Evolutionary conservation across 2,113 vertebrate genomes (phyloP), one percentile per base, ranked within the genome.

Genomic region (Nymphicus hollandicus): DNA sequence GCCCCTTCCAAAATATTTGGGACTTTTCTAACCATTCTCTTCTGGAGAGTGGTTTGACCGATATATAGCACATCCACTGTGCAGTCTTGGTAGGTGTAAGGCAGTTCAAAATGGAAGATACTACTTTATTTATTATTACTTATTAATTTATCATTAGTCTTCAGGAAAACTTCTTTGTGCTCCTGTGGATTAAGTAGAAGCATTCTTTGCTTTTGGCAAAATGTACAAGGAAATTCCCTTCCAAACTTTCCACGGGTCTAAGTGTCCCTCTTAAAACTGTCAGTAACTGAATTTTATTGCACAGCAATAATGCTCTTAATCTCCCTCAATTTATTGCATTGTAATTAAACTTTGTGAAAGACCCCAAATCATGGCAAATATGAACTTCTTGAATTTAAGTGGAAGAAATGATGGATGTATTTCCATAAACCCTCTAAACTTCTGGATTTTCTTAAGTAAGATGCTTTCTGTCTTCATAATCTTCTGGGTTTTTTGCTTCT

Each of bases 241-340:
- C 72, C 52, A 88, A 56, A 64, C 44, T 72, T 91, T 84, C 80
- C 69, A 47, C 55, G 56, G 49, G 64, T 81, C 53, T 74, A 84
- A 78, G 56, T 61, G 74, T 47, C 22, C 19, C 47, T 78, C 88
- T 93, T 95, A 61, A 91, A 95, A 46, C 63, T 79, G 72, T 72
- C 80, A 69, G 56, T 37, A 71, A 65, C 1, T 80, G 11, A 37
- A 61, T 83, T 91, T 93, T 95, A 88, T 83, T 91, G 71, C 55
- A 35, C 46, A 70, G 27, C 43, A 88, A 74, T 88, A 87, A 72
- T 55, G 53, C 31, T 91, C 37, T 58, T 68, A 33, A 18, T 79
- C 58, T 79, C 46, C 1, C 1, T 71, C 46, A 44, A 10, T 56
- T 81, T 92, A 65, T 14, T 58, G 53, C 52, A 11, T 53, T 84